Evolutionary conservation across 2,888 invertebrate species (phyloP).

Genomic region (Caenorhabditis sp.): DNA sequence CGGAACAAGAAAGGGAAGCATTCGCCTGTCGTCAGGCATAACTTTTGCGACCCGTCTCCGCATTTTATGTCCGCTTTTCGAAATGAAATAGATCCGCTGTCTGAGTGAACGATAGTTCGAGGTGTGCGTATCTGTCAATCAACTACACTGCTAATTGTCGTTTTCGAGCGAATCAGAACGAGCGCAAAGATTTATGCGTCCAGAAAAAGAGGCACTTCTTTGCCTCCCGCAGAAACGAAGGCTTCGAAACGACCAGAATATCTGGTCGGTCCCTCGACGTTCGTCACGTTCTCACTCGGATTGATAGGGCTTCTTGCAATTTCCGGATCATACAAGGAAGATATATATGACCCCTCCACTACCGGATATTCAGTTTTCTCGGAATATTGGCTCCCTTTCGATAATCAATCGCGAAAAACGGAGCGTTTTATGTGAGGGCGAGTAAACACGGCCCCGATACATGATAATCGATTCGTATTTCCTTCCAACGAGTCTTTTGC

Average conservation of each 20-base stretch:
- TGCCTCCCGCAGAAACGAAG: not conserved
- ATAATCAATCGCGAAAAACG: conserved; percentile 10
- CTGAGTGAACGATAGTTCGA: conserved; percentile 15
- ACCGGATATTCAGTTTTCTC: conserved; percentile 37
- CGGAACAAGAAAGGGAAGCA: not conserved
- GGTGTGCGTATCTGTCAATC: conserved; percentile 44
- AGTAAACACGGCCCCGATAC: too few species aligned
- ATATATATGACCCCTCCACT: conserved; percentile 25
- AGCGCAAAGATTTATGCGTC: conserved; percentile 42
- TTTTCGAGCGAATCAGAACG: conserved; percentile 21
- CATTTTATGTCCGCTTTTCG: conserved; percentile 3
- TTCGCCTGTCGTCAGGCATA: conserved; percentile 30
- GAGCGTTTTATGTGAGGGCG: not conserved
- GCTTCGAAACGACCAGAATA: not conserved
- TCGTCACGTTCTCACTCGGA: not conserved
- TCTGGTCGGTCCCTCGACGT: not conserved
- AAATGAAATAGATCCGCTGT: conserved; percentile 33
- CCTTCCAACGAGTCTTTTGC: not conserved
- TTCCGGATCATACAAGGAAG: conserved; percentile 38
- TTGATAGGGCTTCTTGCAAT: conserved; percentile 21
- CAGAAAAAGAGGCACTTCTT: conserved; percentile 6
- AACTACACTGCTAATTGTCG: conserved; percentile 36
- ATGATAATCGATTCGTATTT: conserved; percentile 1
- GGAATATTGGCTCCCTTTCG: not conserved
- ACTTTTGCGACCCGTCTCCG: not conserved